phyloP scores from a whole-genome alignment of 2,113 vertebrate species.

The Bettongia penicillata region DNA sequence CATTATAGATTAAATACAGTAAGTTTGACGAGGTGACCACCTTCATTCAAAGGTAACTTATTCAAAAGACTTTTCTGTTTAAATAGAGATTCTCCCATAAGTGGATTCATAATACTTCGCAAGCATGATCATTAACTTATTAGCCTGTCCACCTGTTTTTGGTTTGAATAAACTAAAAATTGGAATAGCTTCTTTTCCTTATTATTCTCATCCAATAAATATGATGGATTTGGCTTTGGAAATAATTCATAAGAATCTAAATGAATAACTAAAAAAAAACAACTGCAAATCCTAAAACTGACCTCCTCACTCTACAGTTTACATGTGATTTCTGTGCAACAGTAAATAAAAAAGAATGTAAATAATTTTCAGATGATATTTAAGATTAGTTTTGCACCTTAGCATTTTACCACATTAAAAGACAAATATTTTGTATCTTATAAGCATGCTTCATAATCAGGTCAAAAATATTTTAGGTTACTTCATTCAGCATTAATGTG shows the following conservation, averaged over 20 bases:
- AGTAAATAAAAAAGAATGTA: constrained; percentile 42
- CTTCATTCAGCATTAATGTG: background rate
- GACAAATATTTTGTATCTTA: constrained; percentile 16
- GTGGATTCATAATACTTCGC: constrained; percentile 25
- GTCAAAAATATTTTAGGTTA: background rate
- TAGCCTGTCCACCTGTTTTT: constrained; percentile 15
- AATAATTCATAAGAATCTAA: constrained; percentile 49
- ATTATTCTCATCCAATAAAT: constrained; percentile 44
- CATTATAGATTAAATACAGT: background rate
- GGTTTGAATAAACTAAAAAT: background rate
- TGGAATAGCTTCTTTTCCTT: constrained; percentile 13
- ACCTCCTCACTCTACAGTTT: constrained; percentile 42
- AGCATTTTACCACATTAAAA: background rate
- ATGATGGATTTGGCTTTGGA: constrained; percentile 34
- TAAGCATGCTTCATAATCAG: background rate
- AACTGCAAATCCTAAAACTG: constrained; percentile 56
- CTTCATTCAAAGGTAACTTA: background rate
- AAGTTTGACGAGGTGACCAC: background rate
- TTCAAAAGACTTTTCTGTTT: background rate
- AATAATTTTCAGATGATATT: background rate
- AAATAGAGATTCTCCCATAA: constrained; percentile 27
- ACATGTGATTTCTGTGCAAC: constrained; percentile 38
- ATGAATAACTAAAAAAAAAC: constrained; percentile 46
- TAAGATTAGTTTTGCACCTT: background rate
- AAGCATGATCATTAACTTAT: constrained; percentile 47